phyloP scores from a whole-genome alignment of 1,140 invertebrate species.

The Drosophila fuyamai region DNA sequence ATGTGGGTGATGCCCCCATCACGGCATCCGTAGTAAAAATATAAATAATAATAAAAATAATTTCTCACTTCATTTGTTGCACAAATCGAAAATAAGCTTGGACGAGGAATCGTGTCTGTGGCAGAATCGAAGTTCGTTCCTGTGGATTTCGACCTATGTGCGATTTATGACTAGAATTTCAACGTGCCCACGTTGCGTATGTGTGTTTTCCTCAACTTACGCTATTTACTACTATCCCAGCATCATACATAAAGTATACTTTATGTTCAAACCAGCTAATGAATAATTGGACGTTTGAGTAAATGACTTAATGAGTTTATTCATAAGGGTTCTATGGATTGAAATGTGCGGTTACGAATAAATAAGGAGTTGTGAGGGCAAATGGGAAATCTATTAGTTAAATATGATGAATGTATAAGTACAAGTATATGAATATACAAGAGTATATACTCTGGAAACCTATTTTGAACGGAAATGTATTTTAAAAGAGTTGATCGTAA shows the following conservation, averaged over 20 bases:
- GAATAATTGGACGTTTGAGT: constrained; percentile 26
- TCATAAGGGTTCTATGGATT: constrained; percentile 10
- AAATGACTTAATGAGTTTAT: constrained; percentile 18
- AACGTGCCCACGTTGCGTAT: constrained; percentile 53
- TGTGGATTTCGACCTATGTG: constrained; percentile 11
- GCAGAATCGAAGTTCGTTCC: neutral
- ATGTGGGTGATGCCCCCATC: neutral
- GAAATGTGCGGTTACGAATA: constrained; percentile 2
- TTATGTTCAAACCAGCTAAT: constrained; percentile 24
- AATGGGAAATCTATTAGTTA: neutral
- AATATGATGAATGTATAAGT: neutral
- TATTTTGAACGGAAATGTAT: neutral
- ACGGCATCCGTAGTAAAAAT: constrained; percentile 60
- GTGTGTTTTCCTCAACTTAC: constrained; percentile 37
- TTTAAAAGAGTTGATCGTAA: too few species aligned
- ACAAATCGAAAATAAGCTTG: constrained; percentile 71
- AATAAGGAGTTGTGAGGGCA: constrained; percentile 1
- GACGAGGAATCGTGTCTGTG: constrained; percentile 4
- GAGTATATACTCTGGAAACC: neutral
- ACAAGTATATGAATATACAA: too few species aligned
- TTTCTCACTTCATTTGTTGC: constrained; percentile 82
- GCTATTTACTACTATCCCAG: neutral
- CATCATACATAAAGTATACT: neutral
- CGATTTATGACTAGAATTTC: constrained; percentile 49
- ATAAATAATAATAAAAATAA: constrained; percentile 78